Conservation (phyloP, 2,113 vertebrate species). For the Naja naja region DNA sequence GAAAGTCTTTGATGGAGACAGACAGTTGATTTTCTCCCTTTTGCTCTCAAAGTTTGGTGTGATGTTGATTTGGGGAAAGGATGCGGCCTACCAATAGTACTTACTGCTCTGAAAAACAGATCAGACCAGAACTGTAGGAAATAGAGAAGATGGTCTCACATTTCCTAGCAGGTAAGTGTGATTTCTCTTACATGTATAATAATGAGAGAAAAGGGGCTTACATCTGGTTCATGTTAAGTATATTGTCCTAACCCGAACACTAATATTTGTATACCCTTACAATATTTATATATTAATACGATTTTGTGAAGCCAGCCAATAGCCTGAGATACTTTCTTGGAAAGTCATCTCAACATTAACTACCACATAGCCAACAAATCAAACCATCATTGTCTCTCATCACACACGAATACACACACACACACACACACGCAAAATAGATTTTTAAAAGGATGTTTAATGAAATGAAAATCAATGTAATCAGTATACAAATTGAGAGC, state of each 20-base stretch:
- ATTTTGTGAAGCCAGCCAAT: neutral
- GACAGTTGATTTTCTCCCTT: neutral
- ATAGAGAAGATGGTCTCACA: neutral
- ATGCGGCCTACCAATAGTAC: neutral
- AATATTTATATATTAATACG: neutral
- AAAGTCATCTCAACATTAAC: neutral
- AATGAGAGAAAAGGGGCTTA: neutral
- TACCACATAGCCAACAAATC: neutral
- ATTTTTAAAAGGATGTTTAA: conserved; percentile 41
- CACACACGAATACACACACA: neutral
- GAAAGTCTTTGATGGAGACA: neutral
- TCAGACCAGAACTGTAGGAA: neutral
- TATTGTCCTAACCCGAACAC: neutral
- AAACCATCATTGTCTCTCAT: neutral
- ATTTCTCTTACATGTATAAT: neutral
- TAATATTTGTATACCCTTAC: neutral
- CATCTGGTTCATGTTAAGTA: neutral
- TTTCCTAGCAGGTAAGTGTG: neutral
- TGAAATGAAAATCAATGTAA: conserved; percentile 40
- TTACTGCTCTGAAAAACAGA: neutral
- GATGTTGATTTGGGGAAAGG: neutral
- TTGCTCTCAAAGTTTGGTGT: neutral
- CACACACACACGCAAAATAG: conserved; percentile 34
- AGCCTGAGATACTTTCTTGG: neutral
- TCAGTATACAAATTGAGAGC: conserved; percentile 35